Evolutionary conservation across 2,888 invertebrate species (phyloP).

Genomic region (Mongoloraphidia duomilia): DNA sequence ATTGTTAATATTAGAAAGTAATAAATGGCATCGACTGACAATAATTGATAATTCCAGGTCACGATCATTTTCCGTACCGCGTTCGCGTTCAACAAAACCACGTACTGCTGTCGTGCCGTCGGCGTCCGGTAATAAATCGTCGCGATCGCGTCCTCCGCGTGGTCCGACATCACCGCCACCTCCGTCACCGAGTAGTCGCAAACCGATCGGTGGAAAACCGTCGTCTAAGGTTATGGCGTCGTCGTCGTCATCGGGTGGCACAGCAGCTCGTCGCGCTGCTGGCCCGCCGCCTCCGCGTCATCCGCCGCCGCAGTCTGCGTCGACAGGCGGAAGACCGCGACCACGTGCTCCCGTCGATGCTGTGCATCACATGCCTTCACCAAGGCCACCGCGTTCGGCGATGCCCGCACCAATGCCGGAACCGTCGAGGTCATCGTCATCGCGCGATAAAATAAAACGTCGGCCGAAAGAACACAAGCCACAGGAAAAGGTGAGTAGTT

Average conservation of each 20-base stretch:
- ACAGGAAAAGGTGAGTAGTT: not conserved
- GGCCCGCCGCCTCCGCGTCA: slow-evolving; percentile 17
- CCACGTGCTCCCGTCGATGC: slow-evolving; percentile 1
- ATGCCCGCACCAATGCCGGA: slow-evolving; percentile 18
- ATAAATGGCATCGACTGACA: too few species aligned
- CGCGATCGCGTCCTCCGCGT: slow-evolving; percentile 27
- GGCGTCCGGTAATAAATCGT: slow-evolving; percentile 17
- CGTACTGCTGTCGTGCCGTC: slow-evolving; percentile 5
- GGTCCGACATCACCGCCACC: slow-evolving; percentile 19
- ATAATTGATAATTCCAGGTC: slow-evolving; percentile 24
- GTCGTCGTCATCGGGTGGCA: slow-evolving; percentile 19
- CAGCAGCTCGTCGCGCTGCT: slow-evolving; percentile 18
- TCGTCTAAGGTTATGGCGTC: slow-evolving; percentile 22
- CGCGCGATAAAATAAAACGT: slow-evolving; percentile 22
- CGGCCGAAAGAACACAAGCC: slow-evolving; percentile 23
- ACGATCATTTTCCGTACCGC: slow-evolving; percentile 42
- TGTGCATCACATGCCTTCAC: slow-evolving; percentile 21
- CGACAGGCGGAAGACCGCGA: slow-evolving; percentile 11
- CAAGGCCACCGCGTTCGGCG: slow-evolving; percentile 28
- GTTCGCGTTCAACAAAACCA: slow-evolving; percentile 24
- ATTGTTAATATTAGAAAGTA: too few species aligned
- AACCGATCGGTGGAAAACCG: not conserved
- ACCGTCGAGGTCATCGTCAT: too few species aligned
- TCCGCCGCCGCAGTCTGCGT: slow-evolving; percentile 14
- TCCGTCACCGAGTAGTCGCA: slow-evolving; percentile 39